Conservation (phyloP, 30 jellyfish, hydroid and myxozoan genomes). For the Phacellophora camtschatica region DNA sequence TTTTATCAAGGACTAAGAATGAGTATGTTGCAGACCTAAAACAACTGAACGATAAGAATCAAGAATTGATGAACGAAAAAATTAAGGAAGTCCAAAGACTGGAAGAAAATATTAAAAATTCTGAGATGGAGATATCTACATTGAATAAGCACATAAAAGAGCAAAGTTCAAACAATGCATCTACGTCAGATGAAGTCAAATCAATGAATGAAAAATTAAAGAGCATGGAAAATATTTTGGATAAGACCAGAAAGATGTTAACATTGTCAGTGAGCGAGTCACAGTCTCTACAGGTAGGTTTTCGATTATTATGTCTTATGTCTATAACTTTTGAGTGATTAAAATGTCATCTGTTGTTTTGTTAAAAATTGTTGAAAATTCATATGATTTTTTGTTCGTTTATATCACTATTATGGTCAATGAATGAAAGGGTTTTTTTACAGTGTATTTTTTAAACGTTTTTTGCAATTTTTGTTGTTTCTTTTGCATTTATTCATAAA, state of each 20-base stretch:
- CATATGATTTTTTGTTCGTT: too few relatives aligned
- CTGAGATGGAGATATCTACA: slow-evolving; percentile 8
- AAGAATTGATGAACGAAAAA: not conserved
- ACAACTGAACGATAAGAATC: not conserved
- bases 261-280: not conserved
- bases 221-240: not conserved
- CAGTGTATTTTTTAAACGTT: too few relatives aligned
- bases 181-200: slow-evolving; percentile 24
- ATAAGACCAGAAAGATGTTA: not conserved
- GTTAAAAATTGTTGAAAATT: too few relatives aligned
- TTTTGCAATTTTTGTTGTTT: too few relatives aligned
- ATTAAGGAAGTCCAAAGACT: not conserved
- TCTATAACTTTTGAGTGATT: too few relatives aligned
- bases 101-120: not conserved
- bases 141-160: slow-evolving; percentile 21
- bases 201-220: not conserved
- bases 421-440: too few relatives aligned
- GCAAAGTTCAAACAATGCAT: not conserved
- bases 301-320: too few relatives aligned
- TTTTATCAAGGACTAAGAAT: not conserved
- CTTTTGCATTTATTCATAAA: too few relatives aligned
- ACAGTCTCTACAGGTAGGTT: not conserved
- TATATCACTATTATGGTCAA: too few relatives aligned
- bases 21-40: not conserved
- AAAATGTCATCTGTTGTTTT: too few relatives aligned